Evolutionary conservation across 2,888 invertebrate genomes (phyloP).

Genomic region (Perizoma affinitatum): DNA sequence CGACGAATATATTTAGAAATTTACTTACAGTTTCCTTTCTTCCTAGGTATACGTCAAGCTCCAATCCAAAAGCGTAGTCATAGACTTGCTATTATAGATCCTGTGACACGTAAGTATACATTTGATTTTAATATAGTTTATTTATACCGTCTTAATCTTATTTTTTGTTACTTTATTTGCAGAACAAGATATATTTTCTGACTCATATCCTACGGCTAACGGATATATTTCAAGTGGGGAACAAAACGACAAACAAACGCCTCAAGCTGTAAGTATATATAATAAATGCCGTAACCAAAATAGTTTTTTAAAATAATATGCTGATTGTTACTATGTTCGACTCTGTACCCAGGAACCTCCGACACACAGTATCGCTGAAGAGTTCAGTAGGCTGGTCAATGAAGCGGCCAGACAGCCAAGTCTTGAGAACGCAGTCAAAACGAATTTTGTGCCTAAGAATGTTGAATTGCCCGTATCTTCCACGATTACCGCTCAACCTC

Average conservation of each 20-base stretch:
- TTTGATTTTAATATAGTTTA: neutral
- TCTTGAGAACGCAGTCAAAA: conserved; percentile 60
- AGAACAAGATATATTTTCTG: conserved; percentile 81
- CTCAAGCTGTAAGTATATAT: conserved; percentile 73
- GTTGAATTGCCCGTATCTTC: conserved; percentile 60
- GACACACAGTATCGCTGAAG: conserved; percentile 71
- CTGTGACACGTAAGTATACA: conserved; percentile 67
- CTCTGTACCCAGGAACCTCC: conserved; percentile 53
- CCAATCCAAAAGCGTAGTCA: conserved; percentile 64
- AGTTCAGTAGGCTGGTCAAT: conserved; percentile 77
- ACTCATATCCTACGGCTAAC: conserved; percentile 61
- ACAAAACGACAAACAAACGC: conserved; percentile 79
- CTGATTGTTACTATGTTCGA: conserved; percentile 10
- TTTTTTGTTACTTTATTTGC: conserved; percentile 48
- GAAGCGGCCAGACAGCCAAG: conserved; percentile 73
- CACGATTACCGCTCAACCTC: conserved; percentile 62
- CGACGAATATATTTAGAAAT: no score
- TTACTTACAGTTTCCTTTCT: conserved; percentile 26
- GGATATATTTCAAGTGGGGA: conserved; percentile 74
- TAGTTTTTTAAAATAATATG: conserved; percentile 4
- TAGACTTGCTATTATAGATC: conserved; percentile 71
- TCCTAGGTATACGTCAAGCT: conserved; percentile 63
- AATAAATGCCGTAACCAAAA: neutral
- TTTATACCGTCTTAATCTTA: neutral
- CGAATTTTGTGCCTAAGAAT: conserved; percentile 60